Evolutionary conservation across 2,113 vertebrate genomes (phyloP).

Genomic region (Aptenodytes patagonicus): DNA sequence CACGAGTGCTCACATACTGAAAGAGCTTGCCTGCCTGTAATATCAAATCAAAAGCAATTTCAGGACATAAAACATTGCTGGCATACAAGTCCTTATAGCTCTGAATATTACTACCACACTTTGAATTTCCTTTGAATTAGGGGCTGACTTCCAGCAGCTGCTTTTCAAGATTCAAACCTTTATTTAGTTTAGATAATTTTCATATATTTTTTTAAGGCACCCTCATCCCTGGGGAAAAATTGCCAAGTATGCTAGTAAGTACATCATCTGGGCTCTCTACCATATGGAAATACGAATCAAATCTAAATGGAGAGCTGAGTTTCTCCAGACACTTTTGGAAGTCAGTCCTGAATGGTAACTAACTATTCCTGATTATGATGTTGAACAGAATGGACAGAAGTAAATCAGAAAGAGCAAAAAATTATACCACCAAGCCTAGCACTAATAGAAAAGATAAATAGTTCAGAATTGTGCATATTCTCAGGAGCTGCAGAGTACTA

Average conservation of each 20-base stretch:
- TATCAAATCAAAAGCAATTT: neutral
- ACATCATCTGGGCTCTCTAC: neutral
- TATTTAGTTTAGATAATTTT: neutral
- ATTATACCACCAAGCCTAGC: neutral
- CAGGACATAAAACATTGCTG: neutral
- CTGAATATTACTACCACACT: neutral
- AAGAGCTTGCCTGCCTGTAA: neutral
- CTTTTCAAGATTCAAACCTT: neutral
- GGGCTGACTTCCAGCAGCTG: neutral
- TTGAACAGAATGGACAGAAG: neutral
- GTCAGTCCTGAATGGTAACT: neutral
- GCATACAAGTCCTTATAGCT: neutral
- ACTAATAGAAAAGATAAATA: neutral
- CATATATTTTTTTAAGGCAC: neutral
- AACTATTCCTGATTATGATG: neutral
- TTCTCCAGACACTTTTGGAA: neutral
- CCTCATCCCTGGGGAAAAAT: neutral
- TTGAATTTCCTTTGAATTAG: neutral
- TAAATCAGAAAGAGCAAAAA: neutral
- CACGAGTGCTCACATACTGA: neutral
- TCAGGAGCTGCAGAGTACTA: neutral
- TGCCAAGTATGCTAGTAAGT: neutral
- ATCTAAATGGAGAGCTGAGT: neutral
- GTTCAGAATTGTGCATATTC: neutral
- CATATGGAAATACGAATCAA: neutral